phyloP scores from a whole-genome alignment of 1,140 invertebrate species.

The Heliconius nattereri region DNA sequence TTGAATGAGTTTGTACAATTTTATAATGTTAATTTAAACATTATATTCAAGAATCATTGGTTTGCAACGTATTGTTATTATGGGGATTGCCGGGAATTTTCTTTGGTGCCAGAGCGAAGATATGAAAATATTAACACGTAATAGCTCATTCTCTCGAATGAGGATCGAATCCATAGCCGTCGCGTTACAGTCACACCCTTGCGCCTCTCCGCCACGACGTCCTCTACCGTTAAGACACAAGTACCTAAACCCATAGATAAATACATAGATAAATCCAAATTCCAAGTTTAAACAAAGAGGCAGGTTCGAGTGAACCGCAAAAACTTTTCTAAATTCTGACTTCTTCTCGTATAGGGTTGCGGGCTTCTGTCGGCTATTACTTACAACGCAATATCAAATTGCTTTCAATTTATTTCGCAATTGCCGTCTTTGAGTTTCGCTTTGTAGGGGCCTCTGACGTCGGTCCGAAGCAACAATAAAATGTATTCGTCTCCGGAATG shows the following conservation, averaged over 20 bases:
- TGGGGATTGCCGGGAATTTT: too few species aligned
- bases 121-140: too few species aligned
- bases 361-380: slow-evolving; percentile 75
- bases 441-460: slow-evolving; percentile 80
- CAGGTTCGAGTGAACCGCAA: slow-evolving; percentile 40
- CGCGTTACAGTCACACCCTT: too few species aligned
- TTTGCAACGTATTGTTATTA: background rate
- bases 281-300: slow-evolving; percentile 35
- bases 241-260: too few species aligned
- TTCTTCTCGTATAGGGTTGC: slow-evolving; percentile 51
- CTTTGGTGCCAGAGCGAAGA: too few species aligned
- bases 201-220: too few species aligned
- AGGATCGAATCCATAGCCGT: too few species aligned
- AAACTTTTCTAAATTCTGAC: slow-evolving; percentile 41
- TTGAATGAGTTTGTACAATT: background rate
- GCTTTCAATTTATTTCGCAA: slow-evolving; percentile 81
- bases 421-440: slow-evolving; percentile 81
- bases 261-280: slow-evolving; percentile 5
- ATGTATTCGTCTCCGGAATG: slow-evolving; percentile 81
- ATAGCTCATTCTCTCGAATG: too few species aligned
- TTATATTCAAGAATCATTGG: background rate
- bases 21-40: background rate
- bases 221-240: too few species aligned
- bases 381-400: slow-evolving; percentile 81
- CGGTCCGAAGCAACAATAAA: slow-evolving; percentile 81